Percentiles rank a stretch among this genome's conserved stretches.
Conservation (phyloP, 2,113 vertebrate genomes). For the Pseudorasbora parva region DNA sequence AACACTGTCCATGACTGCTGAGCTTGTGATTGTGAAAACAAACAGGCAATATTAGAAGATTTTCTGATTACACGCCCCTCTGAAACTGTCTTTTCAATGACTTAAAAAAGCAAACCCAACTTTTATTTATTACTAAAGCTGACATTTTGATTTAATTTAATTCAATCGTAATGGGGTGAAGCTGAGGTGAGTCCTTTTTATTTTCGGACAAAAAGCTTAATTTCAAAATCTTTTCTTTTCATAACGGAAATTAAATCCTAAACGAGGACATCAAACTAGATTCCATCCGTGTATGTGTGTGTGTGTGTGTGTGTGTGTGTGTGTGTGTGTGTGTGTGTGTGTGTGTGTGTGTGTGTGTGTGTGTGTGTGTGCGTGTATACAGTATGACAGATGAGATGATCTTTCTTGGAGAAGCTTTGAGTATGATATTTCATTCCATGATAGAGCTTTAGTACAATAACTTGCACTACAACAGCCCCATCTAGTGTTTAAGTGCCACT, state of each 20-base stretch:
- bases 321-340: too few species aligned
- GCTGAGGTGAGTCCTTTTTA: constrained; percentile 3
- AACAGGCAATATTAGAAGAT: constrained; percentile 23
- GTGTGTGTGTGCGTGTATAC: too few species aligned
- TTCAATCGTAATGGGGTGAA: neutral
- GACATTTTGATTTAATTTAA: neutral
- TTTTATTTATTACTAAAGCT: constrained; percentile 29
- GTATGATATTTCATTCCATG: neutral
- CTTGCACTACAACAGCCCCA: neutral
- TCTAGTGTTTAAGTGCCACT: neutral
- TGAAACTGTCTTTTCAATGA: constrained; percentile 22
- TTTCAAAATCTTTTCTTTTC: constrained; percentile 7
- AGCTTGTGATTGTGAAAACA: constrained; percentile 37
- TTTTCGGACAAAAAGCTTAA: neutral
- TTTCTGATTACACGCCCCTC: constrained; percentile 22
- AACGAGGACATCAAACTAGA: neutral
- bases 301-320: too few species aligned
- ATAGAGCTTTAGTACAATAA: neutral
- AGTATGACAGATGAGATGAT: too few species aligned
- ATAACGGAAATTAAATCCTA: neutral
- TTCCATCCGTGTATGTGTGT: too few species aligned
- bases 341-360: too few species aligned
- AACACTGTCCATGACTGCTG: constrained; percentile 29
- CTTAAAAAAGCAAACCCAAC: constrained; percentile 28
- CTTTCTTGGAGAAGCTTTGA: neutral